Evolutionary conservation across 2,797 vertebrate genomes (phyloP), one percentile per base, ranked within the genome.

Genomic region (Microhierax caerulescens): DNA sequence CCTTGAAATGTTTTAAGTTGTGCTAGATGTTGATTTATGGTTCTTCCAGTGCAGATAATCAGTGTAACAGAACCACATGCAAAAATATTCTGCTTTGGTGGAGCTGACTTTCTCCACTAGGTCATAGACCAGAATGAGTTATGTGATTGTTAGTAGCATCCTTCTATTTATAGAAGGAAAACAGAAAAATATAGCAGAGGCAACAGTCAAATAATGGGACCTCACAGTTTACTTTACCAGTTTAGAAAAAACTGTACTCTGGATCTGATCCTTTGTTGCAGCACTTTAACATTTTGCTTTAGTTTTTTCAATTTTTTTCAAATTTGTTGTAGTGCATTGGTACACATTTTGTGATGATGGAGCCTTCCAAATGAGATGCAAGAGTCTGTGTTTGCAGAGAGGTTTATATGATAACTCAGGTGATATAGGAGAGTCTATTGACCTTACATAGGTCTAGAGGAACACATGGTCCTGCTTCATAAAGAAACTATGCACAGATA

Each of bases 101-200:
- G 47, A 81, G 7, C 27, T 95, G 80, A 79, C 65, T 95, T 95
- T 59, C 72, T 47, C 61, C 8, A 4, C 64, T 80, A 78, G 34
- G 24, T 87, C 63, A 74, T 93, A 93, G 92, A 91, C 39, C 25
- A 92, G 82, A 90, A 93, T 84, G 63, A 96, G 41, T 91, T 89
- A 90, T 68, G 56, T 80, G 86, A 70, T 39, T 82, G 70, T 75
- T 94, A 93, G 77, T 45, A 92, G 50, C 45, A 93, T 57, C 75
- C 13, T 93, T 90, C 79, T 88, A 79, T 85, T 92, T 93, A 88
- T 43, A 79, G 74, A 77, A 82, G 76, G 48, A 83, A 39, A 56
- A 21, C 9, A 91, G 32, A 82, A 94, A 95, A 95, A 64, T 90
- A 76, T 10, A 87, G 30, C 64, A 91, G 68, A 57, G 27, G 24